Conservation (phyloP, 1,140 invertebrate species). For the Caerostris darwini region DNA sequence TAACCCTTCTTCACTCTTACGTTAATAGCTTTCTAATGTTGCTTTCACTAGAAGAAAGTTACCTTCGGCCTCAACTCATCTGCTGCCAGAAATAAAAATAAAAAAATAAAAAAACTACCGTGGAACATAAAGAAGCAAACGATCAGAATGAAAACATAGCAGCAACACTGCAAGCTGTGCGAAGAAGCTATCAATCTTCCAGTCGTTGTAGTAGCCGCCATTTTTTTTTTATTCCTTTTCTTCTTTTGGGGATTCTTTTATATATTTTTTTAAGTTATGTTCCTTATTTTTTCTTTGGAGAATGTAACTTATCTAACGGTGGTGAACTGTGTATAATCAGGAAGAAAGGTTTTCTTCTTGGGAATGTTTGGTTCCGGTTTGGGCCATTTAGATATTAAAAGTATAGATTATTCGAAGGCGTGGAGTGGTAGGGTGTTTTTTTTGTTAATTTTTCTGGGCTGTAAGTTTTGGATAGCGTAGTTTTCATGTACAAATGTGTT, state of each 20-base stretch:
- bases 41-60: conserved; percentile 42
- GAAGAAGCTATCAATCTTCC: conserved; percentile 62
- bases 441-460: background rate
- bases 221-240: conserved; percentile 7
- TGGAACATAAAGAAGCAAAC: conserved; percentile 42
- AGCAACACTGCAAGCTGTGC: conserved; percentile 62
- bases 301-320: conserved; percentile 33
- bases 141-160: conserved; percentile 42
- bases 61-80: conserved; percentile 42
- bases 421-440: background rate
- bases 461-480: background rate
- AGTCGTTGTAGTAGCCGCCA: background rate
- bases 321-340: conserved; percentile 59
- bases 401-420: background rate
- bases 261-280: background rate
- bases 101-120: conserved; percentile 3
- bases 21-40: conserved; percentile 77
- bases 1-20: conserved; percentile 61
- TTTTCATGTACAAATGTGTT: background rate
- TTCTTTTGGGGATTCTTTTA: background rate
- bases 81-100: background rate
- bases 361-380: background rate
- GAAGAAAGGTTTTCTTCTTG: conserved; percentile 25
- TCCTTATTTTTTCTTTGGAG: background rate
- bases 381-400: conserved; percentile 50